These are phyloP conservation scores for Eupithecia inturbata DNA, from an alignment of 2,888 invertebrate species.

Conservation along the genomic window DNA sequence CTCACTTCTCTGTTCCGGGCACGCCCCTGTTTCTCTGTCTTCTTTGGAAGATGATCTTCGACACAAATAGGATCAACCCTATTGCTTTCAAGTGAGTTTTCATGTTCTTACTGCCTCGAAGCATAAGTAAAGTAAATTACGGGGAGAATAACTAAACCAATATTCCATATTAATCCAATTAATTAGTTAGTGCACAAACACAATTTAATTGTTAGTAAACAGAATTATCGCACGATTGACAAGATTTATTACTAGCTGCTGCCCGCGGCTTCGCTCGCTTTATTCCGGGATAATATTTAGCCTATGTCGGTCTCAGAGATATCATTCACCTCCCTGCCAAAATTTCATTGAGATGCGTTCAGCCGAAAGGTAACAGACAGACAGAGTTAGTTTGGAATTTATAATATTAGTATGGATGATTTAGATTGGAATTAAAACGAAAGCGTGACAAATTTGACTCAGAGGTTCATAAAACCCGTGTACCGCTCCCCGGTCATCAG, in stretches of 20 bases:
- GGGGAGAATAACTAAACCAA: neutral
- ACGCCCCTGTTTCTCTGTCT: conserved; percentile 96
- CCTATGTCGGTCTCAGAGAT: too few species aligned
- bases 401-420: too few species aligned
- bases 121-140: neutral
- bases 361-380: too few species aligned
- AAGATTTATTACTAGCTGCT: neutral
- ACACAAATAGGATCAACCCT: conserved; percentile 95
- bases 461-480: too few species aligned
- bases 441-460: too few species aligned
- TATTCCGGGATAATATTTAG: too few species aligned
- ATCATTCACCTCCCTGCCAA: too few species aligned
- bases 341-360: too few species aligned
- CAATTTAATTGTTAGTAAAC: neutral
- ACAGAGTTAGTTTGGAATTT: too few species aligned
- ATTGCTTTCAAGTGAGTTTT: conserved; percentile 94
- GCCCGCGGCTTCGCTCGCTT: too few species aligned
- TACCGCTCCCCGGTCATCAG: too few species aligned
- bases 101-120: neutral
- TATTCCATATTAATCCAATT: neutral
- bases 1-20: conserved; percentile 97
- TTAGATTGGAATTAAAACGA: neutral
- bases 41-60: conserved; percentile 97
- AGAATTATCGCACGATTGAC: neutral
- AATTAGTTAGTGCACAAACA: neutral